Percentiles rank a stretch among this genome's conserved stretches.
These are phyloP conservation scores for Antheraea pernyi DNA, from an alignment of 1,140 invertebrate species.

Conservation along the genomic window DNA sequence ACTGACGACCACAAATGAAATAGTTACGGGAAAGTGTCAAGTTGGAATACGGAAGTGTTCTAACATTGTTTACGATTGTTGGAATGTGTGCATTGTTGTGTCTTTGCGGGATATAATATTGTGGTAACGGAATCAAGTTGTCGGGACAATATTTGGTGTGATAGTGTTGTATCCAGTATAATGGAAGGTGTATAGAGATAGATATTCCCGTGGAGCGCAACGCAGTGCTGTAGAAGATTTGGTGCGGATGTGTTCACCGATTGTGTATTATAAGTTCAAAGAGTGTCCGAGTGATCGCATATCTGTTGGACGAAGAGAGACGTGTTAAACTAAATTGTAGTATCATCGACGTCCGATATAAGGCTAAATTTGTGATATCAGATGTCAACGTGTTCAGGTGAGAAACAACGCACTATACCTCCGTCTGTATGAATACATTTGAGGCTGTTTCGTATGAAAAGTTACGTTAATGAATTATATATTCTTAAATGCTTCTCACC, in stretches of 20 bases:
- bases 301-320: conserved; percentile 15
- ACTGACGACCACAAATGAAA: conserved; percentile 66
- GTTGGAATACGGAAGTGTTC: conserved; percentile 60
- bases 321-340: neutral
- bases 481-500: conserved; percentile 68
- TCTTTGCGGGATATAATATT: conserved; percentile 59
- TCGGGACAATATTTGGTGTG: conserved; percentile 72
- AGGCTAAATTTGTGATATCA: conserved; percentile 60
- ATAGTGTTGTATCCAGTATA: conserved; percentile 76
- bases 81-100: conserved; percentile 28
- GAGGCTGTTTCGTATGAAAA: conserved; percentile 18
- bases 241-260: conserved; percentile 39
- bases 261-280: conserved; percentile 17
- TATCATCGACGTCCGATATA: conserved; percentile 36
- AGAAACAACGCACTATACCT: conserved; percentile 15
- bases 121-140: conserved; percentile 48
- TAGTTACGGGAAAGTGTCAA: conserved; percentile 70
- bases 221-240: conserved; percentile 36
- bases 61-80: conserved; percentile 51
- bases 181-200: conserved; percentile 63
- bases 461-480: conserved; percentile 31
- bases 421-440: conserved; percentile 43
- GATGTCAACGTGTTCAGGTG: conserved; percentile 33
- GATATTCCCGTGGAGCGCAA: conserved; percentile 61
- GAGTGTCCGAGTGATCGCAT: conserved; percentile 23